These are phyloP conservation scores for Orussus abietinus DNA, from an alignment of 1,140 invertebrate genomes.

Conservation along the genomic window DNA sequence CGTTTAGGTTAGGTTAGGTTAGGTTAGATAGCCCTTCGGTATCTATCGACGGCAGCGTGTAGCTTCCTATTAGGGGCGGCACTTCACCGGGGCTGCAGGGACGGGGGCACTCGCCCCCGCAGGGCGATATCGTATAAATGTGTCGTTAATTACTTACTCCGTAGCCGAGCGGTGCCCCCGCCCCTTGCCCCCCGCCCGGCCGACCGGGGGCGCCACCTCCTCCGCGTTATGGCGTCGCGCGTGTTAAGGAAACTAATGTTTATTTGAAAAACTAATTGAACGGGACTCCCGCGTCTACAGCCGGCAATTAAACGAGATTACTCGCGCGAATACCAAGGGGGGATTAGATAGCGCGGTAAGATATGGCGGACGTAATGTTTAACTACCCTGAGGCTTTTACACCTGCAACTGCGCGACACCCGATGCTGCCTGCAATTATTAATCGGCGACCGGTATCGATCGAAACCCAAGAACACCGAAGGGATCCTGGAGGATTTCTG, in stretches of 20 bases:
- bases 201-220: constrained; percentile 24
- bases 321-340: constrained; percentile 40
- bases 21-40: too few relatives aligned
- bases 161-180: constrained; percentile 33
- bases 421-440: too few relatives aligned
- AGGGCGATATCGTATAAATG: constrained; percentile 50
- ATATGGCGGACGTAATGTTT: constrained; percentile 54
- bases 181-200: constrained; percentile 6
- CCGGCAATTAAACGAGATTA: constrained; percentile 55
- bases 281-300: constrained; percentile 54
- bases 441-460: too few relatives aligned
- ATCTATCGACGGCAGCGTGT: constrained; percentile 43
- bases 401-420: constrained; percentile 19
- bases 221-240: constrained; percentile 49
- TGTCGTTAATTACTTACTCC: constrained; percentile 52
- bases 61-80: constrained; percentile 44
- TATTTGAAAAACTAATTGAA: constrained; percentile 57
- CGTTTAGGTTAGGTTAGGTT: too few relatives aligned
- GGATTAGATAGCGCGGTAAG: constrained; percentile 53
- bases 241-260: constrained; percentile 57
- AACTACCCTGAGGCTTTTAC: constrained; percentile 36
- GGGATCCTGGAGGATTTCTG: too few relatives aligned
- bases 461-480: too few relatives aligned
- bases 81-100: constrained; percentile 43
- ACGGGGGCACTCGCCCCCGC: constrained; percentile 26